phyloP scores from a whole-genome alignment of 2,888 invertebrate species.

The Torymus tubicola region DNA sequence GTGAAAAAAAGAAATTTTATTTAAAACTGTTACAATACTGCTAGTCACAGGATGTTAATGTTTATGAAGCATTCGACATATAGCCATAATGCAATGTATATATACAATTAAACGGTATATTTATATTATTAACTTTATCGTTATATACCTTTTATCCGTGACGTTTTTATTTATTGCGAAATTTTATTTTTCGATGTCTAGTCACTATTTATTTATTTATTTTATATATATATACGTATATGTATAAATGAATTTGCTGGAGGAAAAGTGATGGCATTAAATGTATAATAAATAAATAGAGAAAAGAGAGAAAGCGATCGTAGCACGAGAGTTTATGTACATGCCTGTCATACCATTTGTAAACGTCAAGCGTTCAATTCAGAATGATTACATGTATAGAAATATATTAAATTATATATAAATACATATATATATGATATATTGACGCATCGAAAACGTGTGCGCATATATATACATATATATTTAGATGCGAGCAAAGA shows the following conservation, averaged over 20 bases:
- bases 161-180: too few relatives aligned
- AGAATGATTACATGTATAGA: conserved; percentile 29
- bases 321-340: conserved; percentile 16
- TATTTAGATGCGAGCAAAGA: conserved; percentile 28
- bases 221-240: not conserved
- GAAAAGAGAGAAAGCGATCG: too few relatives aligned
- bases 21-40: too few relatives aligned
- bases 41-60: too few relatives aligned
- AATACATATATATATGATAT: not conserved
- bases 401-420: conserved; percentile 19
- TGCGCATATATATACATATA: conserved; percentile 5
- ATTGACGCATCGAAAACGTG: too few relatives aligned
- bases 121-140: too few relatives aligned
- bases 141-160: too few relatives aligned
- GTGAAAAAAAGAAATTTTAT: too few relatives aligned
- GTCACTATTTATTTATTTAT: not conserved
- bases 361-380: conserved; percentile 45
- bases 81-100: too few relatives aligned
- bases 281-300: too few relatives aligned
- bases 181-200: not conserved
- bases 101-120: too few relatives aligned
- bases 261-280: not conserved
- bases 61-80: too few relatives aligned
- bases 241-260: not conserved
- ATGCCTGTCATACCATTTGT: conserved; percentile 27